Percentiles rank a stretch among this genome's conserved stretches.
Conservation (phyloP, 2,888 invertebrate genomes). For the Drosophila fungiperda region DNA sequence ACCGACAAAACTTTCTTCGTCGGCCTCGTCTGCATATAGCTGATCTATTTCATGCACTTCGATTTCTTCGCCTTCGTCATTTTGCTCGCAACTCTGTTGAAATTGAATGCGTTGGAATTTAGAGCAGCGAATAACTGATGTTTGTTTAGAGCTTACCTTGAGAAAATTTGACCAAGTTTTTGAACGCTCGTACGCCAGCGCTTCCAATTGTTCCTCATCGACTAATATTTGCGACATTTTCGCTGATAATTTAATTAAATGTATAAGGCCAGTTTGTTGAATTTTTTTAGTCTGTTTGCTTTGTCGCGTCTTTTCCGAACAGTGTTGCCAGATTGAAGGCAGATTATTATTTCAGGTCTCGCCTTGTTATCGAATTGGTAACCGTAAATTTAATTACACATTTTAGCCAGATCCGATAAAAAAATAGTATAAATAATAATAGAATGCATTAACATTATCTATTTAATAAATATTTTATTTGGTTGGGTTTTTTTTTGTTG, state of each 20-base stretch:
- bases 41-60: constrained; percentile 37
- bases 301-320: constrained; percentile 10
- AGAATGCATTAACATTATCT: neutral
- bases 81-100: constrained; percentile 26
- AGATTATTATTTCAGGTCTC: neutral
- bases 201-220: constrained; percentile 65
- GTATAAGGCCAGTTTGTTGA: neutral
- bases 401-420: neutral
- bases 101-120: constrained; percentile 2
- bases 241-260: neutral
- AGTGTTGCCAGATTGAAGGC: constrained; percentile 20
- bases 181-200: constrained; percentile 72
- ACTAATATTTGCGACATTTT: constrained; percentile 47
- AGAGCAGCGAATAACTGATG: neutral
- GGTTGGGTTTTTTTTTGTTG: neutral
- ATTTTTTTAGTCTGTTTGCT: constrained; percentile 1
- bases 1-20: neutral
- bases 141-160: constrained; percentile 55
- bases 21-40: constrained; percentile 32
- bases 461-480: neutral
- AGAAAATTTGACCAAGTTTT: constrained; percentile 77
- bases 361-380: constrained; percentile 10
- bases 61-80: constrained; percentile 38
- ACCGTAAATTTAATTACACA: neutral
- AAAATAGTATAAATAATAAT: neutral